Evolutionary conservation across 2,888 invertebrate genomes (phyloP), one percentile per base, ranked within the genome.

Genomic region (Stenolophus ochropezus): DNA sequence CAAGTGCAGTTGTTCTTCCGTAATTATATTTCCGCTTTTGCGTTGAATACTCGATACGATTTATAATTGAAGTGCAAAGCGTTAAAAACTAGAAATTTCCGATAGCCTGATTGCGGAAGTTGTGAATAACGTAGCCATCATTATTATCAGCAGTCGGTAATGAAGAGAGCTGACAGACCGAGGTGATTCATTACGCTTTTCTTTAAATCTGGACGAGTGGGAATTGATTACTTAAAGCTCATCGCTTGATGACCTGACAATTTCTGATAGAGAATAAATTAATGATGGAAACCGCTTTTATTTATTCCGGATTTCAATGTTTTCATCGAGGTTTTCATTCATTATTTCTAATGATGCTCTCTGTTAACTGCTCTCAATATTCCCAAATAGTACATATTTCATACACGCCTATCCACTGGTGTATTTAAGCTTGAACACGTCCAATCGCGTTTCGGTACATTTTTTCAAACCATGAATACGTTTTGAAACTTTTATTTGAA

Each of bases 121-220:
- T 71, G 71, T 47, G 49, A 73, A 73, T 49, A 49, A 23, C 73
- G n/a, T 20, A 47, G 27, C 49, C 16, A 73, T 47, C 73, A 73
- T 73, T 73, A 49, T 73, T 49, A 47, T 49, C 73, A 21, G 47
- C 47, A 20, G 73, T 21, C 73, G 73, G 47, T 73, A 73, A 73
- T 73, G 73, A 73, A 73, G 23, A 25, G 25, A 49, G 47, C 73
- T n/a, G 73, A 73, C 49, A 16, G 47, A 73, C 49, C 61, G 23
- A n/a, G 61, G n/a, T 69, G 69, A 73, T 73, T 73, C 73, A 73
- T 73, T 73, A 47, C 73, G 49, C 18, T 73, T 73, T 73, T 11
- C 49, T 73, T 49, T 47, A 73, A 73, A 73, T 27, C 51, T 16
- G 51, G 21, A 27, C 25, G 21, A 73, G 73, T 47, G 49, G n/a